phyloP scores from a whole-genome alignment of 1,140 invertebrate genomes.

The Cheumatopsyche charites region DNA sequence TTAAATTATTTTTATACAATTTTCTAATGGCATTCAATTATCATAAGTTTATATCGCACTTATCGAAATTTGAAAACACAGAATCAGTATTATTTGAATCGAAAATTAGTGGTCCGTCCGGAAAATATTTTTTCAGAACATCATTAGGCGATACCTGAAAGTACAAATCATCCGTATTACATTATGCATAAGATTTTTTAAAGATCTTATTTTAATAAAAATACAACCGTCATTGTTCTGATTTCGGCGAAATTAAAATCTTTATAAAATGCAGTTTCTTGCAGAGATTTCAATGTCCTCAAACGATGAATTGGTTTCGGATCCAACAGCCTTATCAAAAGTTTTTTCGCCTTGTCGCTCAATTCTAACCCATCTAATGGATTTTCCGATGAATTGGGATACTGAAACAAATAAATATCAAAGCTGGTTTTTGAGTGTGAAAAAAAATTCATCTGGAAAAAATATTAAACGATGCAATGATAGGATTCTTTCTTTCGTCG shows the following conservation, averaged over 20 bases:
- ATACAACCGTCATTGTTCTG: conserved; percentile 55
- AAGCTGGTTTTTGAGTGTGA: too few relatives aligned
- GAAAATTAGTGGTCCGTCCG: conserved; percentile 31
- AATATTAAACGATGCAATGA: neutral
- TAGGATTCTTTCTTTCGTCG: conserved; percentile 10
- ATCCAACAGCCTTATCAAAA: conserved; percentile 57
- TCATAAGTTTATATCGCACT: conserved; percentile 21
- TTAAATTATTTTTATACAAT: too few relatives aligned
- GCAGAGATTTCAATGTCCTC: conserved; percentile 56
- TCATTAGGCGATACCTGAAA: conserved; percentile 42
- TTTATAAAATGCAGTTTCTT: conserved; percentile 60
- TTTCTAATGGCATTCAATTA: too few relatives aligned
- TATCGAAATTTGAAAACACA: conserved; percentile 35
- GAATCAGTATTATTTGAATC: conserved; percentile 19
- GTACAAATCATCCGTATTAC: neutral
- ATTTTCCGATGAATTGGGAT: conserved; percentile 47
- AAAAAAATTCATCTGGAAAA: neutral
- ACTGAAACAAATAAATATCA: conserved; percentile 37
- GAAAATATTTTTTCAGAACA: conserved; percentile 40
- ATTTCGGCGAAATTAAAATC: conserved; percentile 59
- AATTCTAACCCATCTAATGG: conserved; percentile 39
- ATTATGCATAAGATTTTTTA: neutral
- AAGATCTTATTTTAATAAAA: neutral
- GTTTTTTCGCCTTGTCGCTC: conserved; percentile 52
- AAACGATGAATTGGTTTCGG: conserved; percentile 54